Evolutionary conservation across 2,888 invertebrate species (phyloP), one percentile per base, ranked within the genome.

Genomic region (Andrena camellia): DNA sequence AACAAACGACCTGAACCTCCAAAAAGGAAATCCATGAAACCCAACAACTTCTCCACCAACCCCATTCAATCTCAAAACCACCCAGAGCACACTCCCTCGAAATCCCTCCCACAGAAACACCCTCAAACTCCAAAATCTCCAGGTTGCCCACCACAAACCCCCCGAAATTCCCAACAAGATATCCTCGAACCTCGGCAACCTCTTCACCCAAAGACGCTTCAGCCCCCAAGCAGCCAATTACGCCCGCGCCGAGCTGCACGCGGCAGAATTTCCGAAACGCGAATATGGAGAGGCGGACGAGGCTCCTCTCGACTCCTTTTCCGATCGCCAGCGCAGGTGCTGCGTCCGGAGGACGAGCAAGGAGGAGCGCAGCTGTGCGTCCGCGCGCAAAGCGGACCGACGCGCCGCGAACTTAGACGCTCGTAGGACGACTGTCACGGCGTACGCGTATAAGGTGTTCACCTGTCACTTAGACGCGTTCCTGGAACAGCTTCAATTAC

Each of bases 401-500:
- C 57, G 57, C 57, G 57, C 23, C 10, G 10, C 20, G 23, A 10
- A 26, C 57, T 57, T 23, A 57, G 74, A 74, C 83, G 78, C 72
- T 23, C 23, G 23, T 23, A 23, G 57, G 76, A 82, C 82, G 84
- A 86, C 87, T 89, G 89, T 89, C 90, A 90, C 81, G 87, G 48
- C n/a, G 66, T 87, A 86, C 89, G 88, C 92, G 88, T 92, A 91
- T 91, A 92, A 90, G 92, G 92, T 91, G 90, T 90, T 91, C 89
- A 88, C 90, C 91, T 92, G 93, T 93, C 92, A 92, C 90, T 92
- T 92, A 91, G 87, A 80, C 88, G 87, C 90, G 90, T 87, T 90
- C 90, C 92, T 86, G 90, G 88, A 91, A 91, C 91, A 90, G 90
- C 92, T 92, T 92, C 92, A 92, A 93, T 93, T 93, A 92, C 90